Evolutionary conservation across 2,113 vertebrate species (phyloP).

Genomic region (Melanostigma gelatinosum): DNA sequence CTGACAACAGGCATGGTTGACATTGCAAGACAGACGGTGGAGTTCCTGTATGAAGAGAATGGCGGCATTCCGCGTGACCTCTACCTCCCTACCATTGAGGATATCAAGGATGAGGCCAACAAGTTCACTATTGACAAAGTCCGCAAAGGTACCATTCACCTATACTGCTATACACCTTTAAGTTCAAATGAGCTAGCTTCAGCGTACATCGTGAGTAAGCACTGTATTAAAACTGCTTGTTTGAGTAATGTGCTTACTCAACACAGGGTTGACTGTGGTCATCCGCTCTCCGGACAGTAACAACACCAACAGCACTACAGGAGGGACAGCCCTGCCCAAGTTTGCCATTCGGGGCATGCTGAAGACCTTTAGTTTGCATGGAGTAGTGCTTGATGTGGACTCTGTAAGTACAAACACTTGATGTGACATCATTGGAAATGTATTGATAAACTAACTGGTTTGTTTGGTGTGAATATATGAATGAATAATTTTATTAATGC

Average conservation of each 20-base stretch:
- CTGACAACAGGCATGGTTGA: constrained; percentile 87
- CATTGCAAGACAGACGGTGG: constrained; percentile 96
- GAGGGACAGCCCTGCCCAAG: constrained; percentile 94
- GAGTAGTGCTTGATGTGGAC: constrained; percentile 96
- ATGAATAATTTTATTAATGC: not conserved
- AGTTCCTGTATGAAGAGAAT: constrained; percentile 98
- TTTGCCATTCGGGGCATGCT: constrained; percentile 98
- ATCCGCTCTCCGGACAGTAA: constrained; percentile 97
- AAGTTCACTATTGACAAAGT: constrained; percentile 99
- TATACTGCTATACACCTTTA: not conserved
- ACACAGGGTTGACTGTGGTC: constrained; percentile 92
- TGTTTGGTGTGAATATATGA: not conserved
- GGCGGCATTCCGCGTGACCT: constrained; percentile 97
- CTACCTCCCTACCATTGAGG: constrained; percentile 98
- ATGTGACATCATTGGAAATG: not conserved
- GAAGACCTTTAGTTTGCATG: constrained; percentile 96
- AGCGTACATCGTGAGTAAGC: not conserved
- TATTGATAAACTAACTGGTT: not conserved
- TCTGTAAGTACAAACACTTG: constrained; percentile 84
- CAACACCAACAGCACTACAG: constrained; percentile 89
- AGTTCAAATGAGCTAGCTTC: not conserved
- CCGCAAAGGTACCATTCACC: constrained; percentile 89
- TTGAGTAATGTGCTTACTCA: not conserved
- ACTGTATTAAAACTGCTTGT: not conserved
- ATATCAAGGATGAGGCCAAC: constrained; percentile 98